phyloP scores from a whole-genome alignment of 2,797 vertebrate genomes.

The Sandelia bainsii region DNA sequence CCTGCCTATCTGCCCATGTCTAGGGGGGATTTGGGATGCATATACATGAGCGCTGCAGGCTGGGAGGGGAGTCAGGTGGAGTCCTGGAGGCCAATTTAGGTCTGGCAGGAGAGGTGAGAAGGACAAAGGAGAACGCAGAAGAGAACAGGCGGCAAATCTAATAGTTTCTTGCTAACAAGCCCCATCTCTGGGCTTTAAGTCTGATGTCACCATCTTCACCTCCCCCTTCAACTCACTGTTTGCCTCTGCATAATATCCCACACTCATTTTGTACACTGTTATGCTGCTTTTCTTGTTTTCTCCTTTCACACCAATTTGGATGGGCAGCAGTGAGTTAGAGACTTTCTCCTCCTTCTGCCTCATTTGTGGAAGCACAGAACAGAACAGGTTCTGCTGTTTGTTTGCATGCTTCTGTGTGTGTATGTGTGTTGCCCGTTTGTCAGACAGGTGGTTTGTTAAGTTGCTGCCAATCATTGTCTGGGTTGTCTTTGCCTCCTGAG shows the following conservation, averaged over 20 bases:
- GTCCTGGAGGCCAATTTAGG: conserved; percentile 95
- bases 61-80: conserved; percentile 76
- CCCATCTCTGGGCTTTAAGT: conserved; percentile 86
- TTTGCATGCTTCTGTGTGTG: conserved; percentile 64
- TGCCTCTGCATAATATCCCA: conserved; percentile 81
- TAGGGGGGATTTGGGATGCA: conserved; percentile 93
- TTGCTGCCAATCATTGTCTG: conserved; percentile 79
- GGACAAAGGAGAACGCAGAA: conserved; percentile 87
- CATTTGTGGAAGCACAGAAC: conserved; percentile 73
- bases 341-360: conserved; percentile 78
- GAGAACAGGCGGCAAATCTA: conserved; percentile 86
- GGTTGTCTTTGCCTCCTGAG: conserved; percentile 59
- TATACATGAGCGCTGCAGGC: conserved; percentile 90
- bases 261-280: conserved; percentile 57
- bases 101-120: conserved; percentile 85
- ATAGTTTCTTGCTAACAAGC: conserved; percentile 94
- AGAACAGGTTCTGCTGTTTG: conserved; percentile 61
- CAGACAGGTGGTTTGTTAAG: conserved; percentile 78
- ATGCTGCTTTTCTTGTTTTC: conserved; percentile 41
- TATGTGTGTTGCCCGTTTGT: conserved; percentile 48
- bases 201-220: conserved; percentile 81
- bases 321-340: conserved; percentile 79
- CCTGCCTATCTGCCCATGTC: conserved; percentile 89
- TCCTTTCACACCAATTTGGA: conserved; percentile 72
- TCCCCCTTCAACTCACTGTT: conserved; percentile 46